Evolutionary conservation across 2,888 invertebrate genomes (phyloP).

Genomic region (Steromphala cineraria): DNA sequence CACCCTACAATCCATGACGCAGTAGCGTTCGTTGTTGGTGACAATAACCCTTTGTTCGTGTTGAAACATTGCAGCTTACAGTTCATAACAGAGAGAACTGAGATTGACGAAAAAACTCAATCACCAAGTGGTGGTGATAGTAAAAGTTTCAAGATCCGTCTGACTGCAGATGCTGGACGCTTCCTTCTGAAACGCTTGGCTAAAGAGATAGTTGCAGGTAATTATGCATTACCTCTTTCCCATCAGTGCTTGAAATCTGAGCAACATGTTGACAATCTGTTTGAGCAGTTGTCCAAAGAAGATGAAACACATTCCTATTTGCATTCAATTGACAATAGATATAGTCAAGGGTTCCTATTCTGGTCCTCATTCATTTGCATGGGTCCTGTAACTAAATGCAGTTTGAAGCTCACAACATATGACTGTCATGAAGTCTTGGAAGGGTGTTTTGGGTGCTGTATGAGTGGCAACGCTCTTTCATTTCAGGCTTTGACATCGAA

Average conservation of each 20-base stretch:
- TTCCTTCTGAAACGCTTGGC: background rate
- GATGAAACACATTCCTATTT: background rate
- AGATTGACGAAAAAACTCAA: background rate
- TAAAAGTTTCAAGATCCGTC: background rate
- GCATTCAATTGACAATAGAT: background rate
- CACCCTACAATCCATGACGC: background rate
- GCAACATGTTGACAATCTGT: background rate
- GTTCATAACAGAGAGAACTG: background rate
- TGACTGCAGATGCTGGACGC: background rate
- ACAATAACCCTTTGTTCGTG: background rate
- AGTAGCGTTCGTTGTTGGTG: background rate
- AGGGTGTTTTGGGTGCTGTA: conserved; percentile 6
- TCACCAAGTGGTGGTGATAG: background rate
- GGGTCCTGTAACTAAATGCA: background rate
- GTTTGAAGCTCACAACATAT: background rate
- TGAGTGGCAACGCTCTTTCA: background rate
- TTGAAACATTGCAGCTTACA: background rate
- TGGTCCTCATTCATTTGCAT: background rate
- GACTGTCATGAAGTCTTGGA: background rate
- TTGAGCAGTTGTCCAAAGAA: background rate
- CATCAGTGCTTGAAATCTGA: background rate
- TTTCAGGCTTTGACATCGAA: background rate
- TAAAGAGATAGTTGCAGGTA: background rate
- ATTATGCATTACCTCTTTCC: background rate
- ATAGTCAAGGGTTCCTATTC: background rate